These are phyloP conservation scores for Monochamus alternatus DNA, from an alignment of 2,888 invertebrate species.

Conservation along the genomic window DNA sequence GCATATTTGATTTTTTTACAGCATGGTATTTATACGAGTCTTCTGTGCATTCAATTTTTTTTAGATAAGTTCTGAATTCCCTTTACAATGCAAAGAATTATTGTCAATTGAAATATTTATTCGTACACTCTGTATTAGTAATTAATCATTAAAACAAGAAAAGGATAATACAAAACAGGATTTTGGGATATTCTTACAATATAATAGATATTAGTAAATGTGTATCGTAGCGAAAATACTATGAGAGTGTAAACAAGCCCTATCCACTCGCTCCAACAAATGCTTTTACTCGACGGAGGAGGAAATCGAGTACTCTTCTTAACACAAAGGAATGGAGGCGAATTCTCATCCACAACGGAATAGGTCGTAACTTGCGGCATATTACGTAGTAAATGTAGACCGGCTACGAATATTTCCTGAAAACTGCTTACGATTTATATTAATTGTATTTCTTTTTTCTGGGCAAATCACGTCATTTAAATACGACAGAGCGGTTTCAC, in stretches of 20 bases:
- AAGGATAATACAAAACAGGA: too few species aligned
- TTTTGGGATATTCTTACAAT: background rate
- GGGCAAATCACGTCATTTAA: slow-evolving; percentile 1
- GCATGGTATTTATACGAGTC: too few species aligned
- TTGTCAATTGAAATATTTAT: too few species aligned
- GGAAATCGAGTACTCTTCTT: slow-evolving; percentile 8
- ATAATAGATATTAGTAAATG: background rate
- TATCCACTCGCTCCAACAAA: background rate
- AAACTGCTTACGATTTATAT: slow-evolving; percentile 12
- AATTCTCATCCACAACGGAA: background rate
- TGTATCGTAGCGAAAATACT: background rate
- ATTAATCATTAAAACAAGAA: too few species aligned
- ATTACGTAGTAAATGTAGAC: slow-evolving; percentile 10
- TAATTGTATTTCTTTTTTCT: slow-evolving; percentile 7
- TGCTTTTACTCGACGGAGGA: background rate
- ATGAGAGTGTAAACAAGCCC: background rate
- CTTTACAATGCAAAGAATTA: too few species aligned
- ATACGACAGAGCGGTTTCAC: background rate
- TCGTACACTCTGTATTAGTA: too few species aligned
- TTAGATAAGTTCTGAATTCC: too few species aligned
- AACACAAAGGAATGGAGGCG: slow-evolving; percentile 9
- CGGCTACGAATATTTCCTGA: slow-evolving; percentile 5
- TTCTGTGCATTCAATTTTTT: too few species aligned
- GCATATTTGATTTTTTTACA: too few species aligned
- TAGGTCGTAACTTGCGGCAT: slow-evolving; percentile 7